Percentiles rank a stretch among this genome's conserved stretches.
These are phyloP conservation scores for Malurus alboscapulatus DNA, from an alignment of 2,113 vertebrate species.

Conservation along the genomic window DNA sequence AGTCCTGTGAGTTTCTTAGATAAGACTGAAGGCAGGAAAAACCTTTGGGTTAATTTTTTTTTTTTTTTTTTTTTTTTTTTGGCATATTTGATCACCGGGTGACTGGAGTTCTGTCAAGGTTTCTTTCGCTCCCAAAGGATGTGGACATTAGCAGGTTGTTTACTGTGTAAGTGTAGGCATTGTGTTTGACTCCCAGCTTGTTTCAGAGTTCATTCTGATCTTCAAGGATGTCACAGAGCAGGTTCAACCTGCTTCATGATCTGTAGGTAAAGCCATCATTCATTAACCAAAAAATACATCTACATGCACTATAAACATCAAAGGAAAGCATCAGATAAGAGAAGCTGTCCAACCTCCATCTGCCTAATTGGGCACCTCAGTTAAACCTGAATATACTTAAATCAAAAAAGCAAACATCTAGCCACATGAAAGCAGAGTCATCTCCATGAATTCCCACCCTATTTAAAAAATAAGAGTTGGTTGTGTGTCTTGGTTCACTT, in stretches of 20 bases:
- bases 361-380: background rate
- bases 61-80: too few species aligned
- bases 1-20: background rate
- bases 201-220: background rate
- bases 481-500: background rate
- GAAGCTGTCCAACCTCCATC: background rate
- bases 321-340: background rate
- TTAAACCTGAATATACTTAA: background rate
- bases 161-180: background rate
- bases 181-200: background rate
- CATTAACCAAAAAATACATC: background rate
- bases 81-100: too few species aligned
- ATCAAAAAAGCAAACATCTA: background rate
- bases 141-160: background rate
- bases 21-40: background rate
- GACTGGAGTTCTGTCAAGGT: too few species aligned
- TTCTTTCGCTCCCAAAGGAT: background rate
- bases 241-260: background rate
- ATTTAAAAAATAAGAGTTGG: background rate
- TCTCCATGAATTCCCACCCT: rapidly evolving
- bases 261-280: background rate
- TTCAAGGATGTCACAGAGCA: background rate
- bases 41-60: background rate
- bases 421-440: background rate
- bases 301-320: rapidly evolving